A percentile compares a stretch with the other conserved stretches of the same genome.
phyloP scores from a whole-genome alignment of 2,113 vertebrate genomes.

The Eptesicus fuscus region DNA sequence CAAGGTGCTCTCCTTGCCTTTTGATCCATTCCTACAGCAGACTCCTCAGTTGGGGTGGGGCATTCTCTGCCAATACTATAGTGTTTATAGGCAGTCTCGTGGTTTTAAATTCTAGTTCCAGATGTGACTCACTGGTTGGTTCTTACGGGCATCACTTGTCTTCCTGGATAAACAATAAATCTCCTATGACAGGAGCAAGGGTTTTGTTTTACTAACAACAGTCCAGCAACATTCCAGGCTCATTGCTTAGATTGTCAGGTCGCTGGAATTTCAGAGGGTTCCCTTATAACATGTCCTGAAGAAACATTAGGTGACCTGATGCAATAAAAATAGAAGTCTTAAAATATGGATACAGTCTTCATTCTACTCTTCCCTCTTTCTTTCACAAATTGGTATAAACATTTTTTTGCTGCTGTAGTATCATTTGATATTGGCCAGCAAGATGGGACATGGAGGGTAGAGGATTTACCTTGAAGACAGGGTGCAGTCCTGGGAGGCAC shows the following conservation, averaged over 20 bases:
- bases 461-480: conserved; percentile 85
- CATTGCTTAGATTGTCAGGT: background rate
- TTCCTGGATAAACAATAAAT: background rate
- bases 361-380: background rate
- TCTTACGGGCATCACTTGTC: background rate
- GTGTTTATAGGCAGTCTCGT: background rate
- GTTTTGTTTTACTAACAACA: background rate
- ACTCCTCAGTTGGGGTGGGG: background rate
- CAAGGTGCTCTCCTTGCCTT: background rate
- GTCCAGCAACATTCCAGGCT: background rate
- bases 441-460: background rate
- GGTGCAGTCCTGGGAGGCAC: conserved; percentile 86
- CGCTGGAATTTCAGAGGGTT: background rate
- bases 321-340: background rate
- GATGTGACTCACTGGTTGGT: background rate
- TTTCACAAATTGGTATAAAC: background rate
- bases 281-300: background rate
- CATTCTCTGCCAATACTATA: background rate
- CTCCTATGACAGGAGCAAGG: background rate
- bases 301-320: background rate
- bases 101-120: background rate
- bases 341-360: background rate
- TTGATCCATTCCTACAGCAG: background rate
- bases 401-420: background rate
- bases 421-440: background rate